Evolutionary conservation across 1,140 invertebrate genomes (phyloP), one percentile per base, ranked within the genome.

Genomic region (Theocolax elegans): DNA sequence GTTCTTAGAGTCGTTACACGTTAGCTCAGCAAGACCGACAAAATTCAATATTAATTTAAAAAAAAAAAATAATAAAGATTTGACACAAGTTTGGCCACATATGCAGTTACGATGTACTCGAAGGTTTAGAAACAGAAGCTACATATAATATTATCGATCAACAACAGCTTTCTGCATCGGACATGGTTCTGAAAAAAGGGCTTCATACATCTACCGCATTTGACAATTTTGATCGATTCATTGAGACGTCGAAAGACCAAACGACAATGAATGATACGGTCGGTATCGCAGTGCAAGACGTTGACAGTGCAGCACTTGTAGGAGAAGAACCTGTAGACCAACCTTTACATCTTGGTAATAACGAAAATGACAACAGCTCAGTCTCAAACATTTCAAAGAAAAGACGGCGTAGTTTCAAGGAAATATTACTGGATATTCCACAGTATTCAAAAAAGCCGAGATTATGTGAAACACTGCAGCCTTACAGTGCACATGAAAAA

Each of bases 261-360:
- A 83, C 82, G 23, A 87, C 83, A 68, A 54, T 87, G 1, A 81
- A 87, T 74, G 85, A 87, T 66, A 87, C 83, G 10, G 85, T 87
- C 15, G 86, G 84, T 19, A 86, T 87, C 42, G 81, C 82, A 60
- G 83, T 76, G 74, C 82, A 85, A 75, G 63, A 71, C 42, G 71
- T 74, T 66, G 59, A 53, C 68, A 27, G 23, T 7, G 13, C 13
- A 13, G n/a, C n/a, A n/a, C n/a, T n/a, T n/a, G n/a, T n/a, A n/a
- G n/a, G n/a, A n/a, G n/a, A n/a, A n/a, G n/a, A n/a, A n/a, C n/a
- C n/a, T n/a, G n/a, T n/a, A n/a, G n/a, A n/a, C n/a, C n/a, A n/a
- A n/a, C n/a, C n/a, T n/a, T n/a, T n/a, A n/a, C n/a, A n/a, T n/a
- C n/a, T n/a, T n/a, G n/a, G n/a, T n/a, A n/a, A n/a, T n/a, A n/a